Percentiles rank a stretch among this genome's conserved stretches.
Evolutionary conservation across 2,797 vertebrate species (phyloP).

Genomic region (Kryptopterus vitreolus): DNA sequence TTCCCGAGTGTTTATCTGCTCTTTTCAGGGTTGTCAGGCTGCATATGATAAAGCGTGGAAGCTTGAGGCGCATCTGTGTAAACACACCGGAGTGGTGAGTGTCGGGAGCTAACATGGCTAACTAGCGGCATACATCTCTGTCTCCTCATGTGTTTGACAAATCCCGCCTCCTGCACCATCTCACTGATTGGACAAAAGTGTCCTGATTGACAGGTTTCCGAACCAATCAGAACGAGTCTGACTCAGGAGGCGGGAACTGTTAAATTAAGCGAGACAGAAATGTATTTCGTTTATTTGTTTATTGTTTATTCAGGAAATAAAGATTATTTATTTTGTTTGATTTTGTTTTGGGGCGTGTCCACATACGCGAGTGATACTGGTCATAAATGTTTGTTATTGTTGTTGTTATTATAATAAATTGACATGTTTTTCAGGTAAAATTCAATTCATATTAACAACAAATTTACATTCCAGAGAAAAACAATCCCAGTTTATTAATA

Average conservation of each 20-base stretch:
- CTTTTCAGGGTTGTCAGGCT: conserved; percentile 78
- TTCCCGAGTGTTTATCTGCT: conserved; percentile 78
- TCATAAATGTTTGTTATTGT: not conserved
- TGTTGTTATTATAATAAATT: not conserved
- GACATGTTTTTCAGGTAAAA: too few species aligned
- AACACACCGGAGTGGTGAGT: conserved; percentile 85
- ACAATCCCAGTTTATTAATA: too few species aligned
- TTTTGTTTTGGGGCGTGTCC: not conserved
- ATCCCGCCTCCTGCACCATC: not conserved
- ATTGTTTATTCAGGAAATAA: not conserved
- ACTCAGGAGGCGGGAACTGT: not conserved
- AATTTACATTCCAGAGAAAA: too few species aligned
- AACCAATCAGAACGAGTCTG: not conserved
- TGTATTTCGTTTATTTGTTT: not conserved
- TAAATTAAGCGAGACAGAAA: not conserved
- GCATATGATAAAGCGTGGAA: conserved; percentile 84
- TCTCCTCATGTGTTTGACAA: not conserved
- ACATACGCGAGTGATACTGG: not conserved
- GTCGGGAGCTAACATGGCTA: not conserved
- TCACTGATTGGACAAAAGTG: not conserved
- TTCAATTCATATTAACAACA: not conserved
- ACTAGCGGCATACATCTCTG: not conserved
- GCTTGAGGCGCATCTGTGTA: conserved; percentile 84
- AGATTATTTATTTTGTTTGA: not conserved
- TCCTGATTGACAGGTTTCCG: not conserved